Conservation (phyloP, 2,113 vertebrate genomes). For the Rafetus swinhoei region DNA sequence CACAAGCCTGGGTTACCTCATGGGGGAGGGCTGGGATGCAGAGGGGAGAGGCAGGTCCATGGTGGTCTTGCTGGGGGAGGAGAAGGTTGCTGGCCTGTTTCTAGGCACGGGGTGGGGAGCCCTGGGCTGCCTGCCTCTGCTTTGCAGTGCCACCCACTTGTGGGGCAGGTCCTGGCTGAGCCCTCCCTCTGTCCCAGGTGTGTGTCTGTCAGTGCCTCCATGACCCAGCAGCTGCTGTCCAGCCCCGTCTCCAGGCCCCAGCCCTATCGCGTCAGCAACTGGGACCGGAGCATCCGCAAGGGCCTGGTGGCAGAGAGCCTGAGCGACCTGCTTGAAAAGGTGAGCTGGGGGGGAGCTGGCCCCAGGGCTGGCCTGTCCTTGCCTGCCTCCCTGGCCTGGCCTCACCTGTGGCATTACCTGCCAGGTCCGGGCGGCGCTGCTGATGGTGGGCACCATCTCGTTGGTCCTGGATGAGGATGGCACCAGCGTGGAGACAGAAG, state of each 20-base stretch:
- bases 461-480: slow-evolving; percentile 95
- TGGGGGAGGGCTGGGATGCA: neutral
- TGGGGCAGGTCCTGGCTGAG: neutral
- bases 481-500: slow-evolving; percentile 89
- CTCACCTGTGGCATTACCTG: fast-evolving
- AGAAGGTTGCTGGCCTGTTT: neutral
- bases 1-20: neutral
- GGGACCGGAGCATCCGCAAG: slow-evolving; percentile 85
- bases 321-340: slow-evolving; percentile 85
- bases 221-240: slow-evolving; percentile 86
- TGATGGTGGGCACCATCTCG: slow-evolving; percentile 44
- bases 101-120: neutral
- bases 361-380: neutral
- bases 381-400: fast-evolving
- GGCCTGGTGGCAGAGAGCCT: slow-evolving; percentile 83
- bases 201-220: slow-evolving; percentile 82
- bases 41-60: neutral
- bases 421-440: slow-evolving; percentile 81
- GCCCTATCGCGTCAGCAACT: slow-evolving; percentile 86
- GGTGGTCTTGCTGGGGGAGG: neutral
- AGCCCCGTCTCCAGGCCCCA: slow-evolving; percentile 65
- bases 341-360: slow-evolving; percentile 54
- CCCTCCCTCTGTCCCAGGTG: slow-evolving; percentile 71
- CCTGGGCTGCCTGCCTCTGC: neutral
- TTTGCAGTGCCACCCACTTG: too few species aligned